Percentiles rank a stretch among this genome's conserved stretches.
Evolutionary conservation across 2,797 vertebrate genomes (phyloP).

Genomic region (Nasua narica): DNA sequence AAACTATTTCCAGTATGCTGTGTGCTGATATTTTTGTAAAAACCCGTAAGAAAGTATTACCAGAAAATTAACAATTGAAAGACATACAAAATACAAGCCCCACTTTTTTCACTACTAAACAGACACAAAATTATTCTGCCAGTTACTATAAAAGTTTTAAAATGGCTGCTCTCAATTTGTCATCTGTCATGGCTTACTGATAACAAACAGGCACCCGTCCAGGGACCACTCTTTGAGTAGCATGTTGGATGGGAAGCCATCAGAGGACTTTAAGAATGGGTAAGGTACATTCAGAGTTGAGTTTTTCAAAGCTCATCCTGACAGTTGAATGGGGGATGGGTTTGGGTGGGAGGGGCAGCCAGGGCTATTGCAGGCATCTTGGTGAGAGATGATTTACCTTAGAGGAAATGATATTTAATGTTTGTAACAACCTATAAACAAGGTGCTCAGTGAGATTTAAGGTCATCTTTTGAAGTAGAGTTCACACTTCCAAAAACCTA

Average conservation of each 20-base stretch:
- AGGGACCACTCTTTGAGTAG: neutral
- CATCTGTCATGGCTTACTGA: neutral
- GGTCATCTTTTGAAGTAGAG: neutral
- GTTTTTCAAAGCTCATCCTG: neutral
- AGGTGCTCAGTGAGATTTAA: neutral
- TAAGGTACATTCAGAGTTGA: neutral
- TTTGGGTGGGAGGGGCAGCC: neutral
- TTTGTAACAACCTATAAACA: neutral
- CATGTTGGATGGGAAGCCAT: neutral
- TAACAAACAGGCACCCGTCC: neutral
- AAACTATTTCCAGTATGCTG: neutral
- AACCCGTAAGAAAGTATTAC: neutral
- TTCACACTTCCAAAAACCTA: neutral
- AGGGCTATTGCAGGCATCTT: neutral
- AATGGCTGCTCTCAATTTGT: neutral
- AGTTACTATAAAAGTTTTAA: neutral
- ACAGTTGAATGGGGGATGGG: neutral
- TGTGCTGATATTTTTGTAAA: neutral
- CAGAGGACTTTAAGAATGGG: neutral
- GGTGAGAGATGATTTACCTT: neutral
- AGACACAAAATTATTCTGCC: neutral
- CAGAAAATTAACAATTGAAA: neutral
- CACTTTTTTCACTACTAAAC: neutral
- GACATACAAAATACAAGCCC: neutral
- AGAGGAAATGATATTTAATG: neutral